Base-by-base conservation (phyloP, 2,888 invertebrate species). In the Leptopilina drosophilae region DNA sequence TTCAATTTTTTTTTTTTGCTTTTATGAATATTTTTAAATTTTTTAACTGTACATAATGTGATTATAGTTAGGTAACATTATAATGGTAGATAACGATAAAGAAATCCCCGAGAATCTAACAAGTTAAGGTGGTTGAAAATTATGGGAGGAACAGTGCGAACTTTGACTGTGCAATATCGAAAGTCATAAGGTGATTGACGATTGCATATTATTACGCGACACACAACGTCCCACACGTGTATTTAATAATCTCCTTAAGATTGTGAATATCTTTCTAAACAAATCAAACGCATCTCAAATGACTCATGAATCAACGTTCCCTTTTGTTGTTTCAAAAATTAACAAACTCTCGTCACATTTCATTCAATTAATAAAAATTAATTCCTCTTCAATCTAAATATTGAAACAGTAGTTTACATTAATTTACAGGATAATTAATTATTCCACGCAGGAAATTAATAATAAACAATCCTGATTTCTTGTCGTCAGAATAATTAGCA, bases 141-240 rank as follows among this genome's bases (percentile, higher is more conserved):
- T 69, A 73, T 56, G 33, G 33, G 73, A 73, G 56, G 73, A 73
- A 73, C 33, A 33, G 56, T 53, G 33, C 73, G 33, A 73, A 73
- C 73, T 56, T 73, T 73, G 53, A 73, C 56, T 33, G 73, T 73
- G 53, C n/a, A 53, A 73, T 73, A 56, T 33, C 9, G n/a, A n/a
- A 73, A 73, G 73, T 26, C 53, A 53, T 56, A 56, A 73, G 56
- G 73, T 73, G 73, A 73, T 53, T 53, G 73, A 73, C 33, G 33
- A 65, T 65, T 73, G 53, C 33, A n/a, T 73, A 12, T 33, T 53
- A 56, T 73, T 73, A 73, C 53, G 56, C 73, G 73, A 56, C 73
- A 46, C 73, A 46, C 15, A 73, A 73, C 73, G 56, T 73, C 56
- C 73, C 73, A 73, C 73, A 33, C 56, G 49, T 73, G 33, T 56